A percentile compares a stretch with the other conserved stretches of the same genome.
These are phyloP conservation scores for Lycorma delicatula DNA, from an alignment of 1,140 invertebrate species.

Conservation along the genomic window DNA sequence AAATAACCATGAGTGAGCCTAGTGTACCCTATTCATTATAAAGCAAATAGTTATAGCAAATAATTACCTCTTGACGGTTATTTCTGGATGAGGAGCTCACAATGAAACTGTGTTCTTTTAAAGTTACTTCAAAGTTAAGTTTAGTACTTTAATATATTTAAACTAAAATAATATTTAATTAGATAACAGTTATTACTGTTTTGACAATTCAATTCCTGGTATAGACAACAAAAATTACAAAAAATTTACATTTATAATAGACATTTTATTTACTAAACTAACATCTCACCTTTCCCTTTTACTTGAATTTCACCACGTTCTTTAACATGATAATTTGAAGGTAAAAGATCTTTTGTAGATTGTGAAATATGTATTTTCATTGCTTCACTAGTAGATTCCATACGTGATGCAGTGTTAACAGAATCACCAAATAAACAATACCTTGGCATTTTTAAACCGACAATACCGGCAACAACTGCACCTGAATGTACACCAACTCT, in stretches of 20 bases:
- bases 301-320: slow-evolving; percentile 77
- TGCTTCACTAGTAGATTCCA: slow-evolving; percentile 84
- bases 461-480: slow-evolving; percentile 88
- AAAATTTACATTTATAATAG: slow-evolving; percentile 1
- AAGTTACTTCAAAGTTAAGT: background rate
- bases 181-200: too few relatives aligned
- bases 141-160: background rate
- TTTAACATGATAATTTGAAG: slow-evolving; percentile 61
- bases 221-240: slow-evolving; percentile 3
- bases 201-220: background rate
- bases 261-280: background rate
- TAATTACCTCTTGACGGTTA: too few relatives aligned
- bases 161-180: background rate
- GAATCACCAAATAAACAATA: slow-evolving; percentile 90
- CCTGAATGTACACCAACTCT: slow-evolving; percentile 85
- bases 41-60: too few relatives aligned
- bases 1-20: too few relatives aligned
- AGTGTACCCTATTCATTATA: too few relatives aligned
- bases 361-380: slow-evolving; percentile 94
- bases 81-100: background rate
- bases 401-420: slow-evolving; percentile 83
- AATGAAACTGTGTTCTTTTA: background rate
- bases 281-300: slow-evolving; percentile 67
- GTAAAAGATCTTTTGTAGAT: slow-evolving; percentile 68
- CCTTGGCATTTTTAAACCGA: slow-evolving; percentile 91